Conservation (phyloP, 2,888 invertebrate genomes). For the Drosophila lacicola region DNA sequence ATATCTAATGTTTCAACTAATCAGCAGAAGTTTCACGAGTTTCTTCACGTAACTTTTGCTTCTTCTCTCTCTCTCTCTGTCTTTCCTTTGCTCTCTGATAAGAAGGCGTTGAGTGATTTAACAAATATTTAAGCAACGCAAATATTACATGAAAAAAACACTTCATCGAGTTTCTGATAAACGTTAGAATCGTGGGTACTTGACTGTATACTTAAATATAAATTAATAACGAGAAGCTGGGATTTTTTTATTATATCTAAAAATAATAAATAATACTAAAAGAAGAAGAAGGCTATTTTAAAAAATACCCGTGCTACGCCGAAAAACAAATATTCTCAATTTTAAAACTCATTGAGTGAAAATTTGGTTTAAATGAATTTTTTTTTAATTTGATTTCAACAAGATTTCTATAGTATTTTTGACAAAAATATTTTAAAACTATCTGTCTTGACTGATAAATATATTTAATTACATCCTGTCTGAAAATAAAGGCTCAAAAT, state of each 20-base stretch:
- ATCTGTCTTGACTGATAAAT: no score
- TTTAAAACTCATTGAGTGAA: no score
- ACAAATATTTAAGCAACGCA: slow-evolving; percentile 39
- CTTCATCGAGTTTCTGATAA: slow-evolving; percentile 17
- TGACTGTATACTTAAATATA: not conserved
- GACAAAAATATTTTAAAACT: no score
- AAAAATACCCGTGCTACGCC: not conserved
- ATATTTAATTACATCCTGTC: no score
- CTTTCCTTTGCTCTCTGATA: slow-evolving; percentile 25
- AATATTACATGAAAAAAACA: slow-evolving; percentile 17
- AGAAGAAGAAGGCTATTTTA: not conserved
- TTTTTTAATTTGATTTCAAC: no score
- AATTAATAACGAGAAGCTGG: not conserved
- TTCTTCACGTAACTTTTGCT: slow-evolving; percentile 49
- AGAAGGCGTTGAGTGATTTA: slow-evolving; percentile 46
- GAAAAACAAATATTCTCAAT: not conserved
- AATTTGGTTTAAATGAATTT: no score
- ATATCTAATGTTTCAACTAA: slow-evolving; percentile 24
- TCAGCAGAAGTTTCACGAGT: slow-evolving; percentile 44
- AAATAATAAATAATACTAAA: no score
- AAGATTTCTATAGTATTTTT: no score
- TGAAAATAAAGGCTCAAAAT: no score
- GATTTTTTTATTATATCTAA: not conserved
- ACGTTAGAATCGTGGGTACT: not conserved
- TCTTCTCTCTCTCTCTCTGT: not conserved